Percentiles rank a stretch among this genome's conserved stretches.
Conservation (phyloP, 2,797 vertebrate species). For the Sebastes vulpes region DNA sequence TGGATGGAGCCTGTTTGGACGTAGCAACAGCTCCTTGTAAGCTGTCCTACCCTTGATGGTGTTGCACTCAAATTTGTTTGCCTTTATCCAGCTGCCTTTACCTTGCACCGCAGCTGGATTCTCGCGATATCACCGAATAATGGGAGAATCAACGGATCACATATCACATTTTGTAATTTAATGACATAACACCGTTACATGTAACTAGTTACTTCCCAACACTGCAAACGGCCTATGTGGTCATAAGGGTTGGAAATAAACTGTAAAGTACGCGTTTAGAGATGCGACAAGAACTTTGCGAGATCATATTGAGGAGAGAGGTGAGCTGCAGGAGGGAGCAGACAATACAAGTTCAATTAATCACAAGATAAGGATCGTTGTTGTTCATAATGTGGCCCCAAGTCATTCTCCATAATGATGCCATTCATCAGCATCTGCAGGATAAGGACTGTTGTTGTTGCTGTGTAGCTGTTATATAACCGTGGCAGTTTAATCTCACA, state of each 20-base stretch:
- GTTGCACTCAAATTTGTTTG: too few relatives aligned
- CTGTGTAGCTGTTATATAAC: conserved; percentile 17
- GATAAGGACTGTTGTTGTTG: neutral
- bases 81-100: too few relatives aligned
- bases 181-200: neutral
- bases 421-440: conserved; percentile 14
- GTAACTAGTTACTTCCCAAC: neutral
- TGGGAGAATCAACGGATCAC: too few relatives aligned
- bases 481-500: conserved; percentile 1
- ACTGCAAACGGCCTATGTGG: neutral
- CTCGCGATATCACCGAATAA: too few relatives aligned
- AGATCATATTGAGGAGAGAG: neutral
- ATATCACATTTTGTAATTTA: neutral
- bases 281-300: neutral
- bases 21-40: too few relatives aligned
- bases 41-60: too few relatives aligned
- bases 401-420: conserved; percentile 6
- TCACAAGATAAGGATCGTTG: neutral
- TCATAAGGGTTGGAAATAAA: neutral
- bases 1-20: too few relatives aligned
- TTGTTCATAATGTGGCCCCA: neutral
- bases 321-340: neutral
- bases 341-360: conserved; percentile 4
- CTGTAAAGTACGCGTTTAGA: neutral
- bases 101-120: too few relatives aligned